phyloP scores from a whole-genome alignment of 2,113 vertebrate species.

The Clupea harengus region DNA sequence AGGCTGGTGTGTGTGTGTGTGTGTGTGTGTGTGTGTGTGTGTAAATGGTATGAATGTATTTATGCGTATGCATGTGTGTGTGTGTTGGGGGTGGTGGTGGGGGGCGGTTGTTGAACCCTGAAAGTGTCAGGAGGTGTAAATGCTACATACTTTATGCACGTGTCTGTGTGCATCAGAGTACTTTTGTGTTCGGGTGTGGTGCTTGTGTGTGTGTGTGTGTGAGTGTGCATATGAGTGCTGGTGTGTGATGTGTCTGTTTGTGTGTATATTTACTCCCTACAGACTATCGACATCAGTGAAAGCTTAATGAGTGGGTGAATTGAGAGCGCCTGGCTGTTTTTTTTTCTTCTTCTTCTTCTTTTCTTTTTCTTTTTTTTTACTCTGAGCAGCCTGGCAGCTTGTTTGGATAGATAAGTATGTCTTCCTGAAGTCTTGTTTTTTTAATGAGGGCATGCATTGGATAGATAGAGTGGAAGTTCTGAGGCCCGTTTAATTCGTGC shows the following conservation, averaged over 20 bases:
- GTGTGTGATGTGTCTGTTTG: slow-evolving; percentile 1
- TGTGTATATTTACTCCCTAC: neutral
- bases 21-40: neutral
- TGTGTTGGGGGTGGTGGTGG: neutral
- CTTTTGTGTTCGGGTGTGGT: neutral
- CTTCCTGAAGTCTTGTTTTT: slow-evolving; percentile 12
- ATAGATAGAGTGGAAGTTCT: neutral
- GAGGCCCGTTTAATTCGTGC: neutral
- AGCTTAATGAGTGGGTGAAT: neutral
- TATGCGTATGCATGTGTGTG: neutral
- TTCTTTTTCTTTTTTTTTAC: neutral
- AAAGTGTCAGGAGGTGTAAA: neutral
- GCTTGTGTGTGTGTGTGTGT: neutral
- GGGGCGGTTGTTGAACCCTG: neutral
- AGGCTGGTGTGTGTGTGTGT: slow-evolving; percentile 6
- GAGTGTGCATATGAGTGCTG: neutral
- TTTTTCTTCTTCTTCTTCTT: neutral
- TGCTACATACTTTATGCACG: neutral
- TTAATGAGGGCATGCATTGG: slow-evolving; percentile 7
- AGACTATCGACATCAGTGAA: slow-evolving; percentile 4
- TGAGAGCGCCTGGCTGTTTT: neutral
- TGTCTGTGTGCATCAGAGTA: neutral
- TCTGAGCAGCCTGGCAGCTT: slow-evolving; percentile 1
- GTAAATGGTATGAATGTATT: too few relatives aligned
- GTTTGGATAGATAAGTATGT: slow-evolving; percentile 12